These are phyloP conservation scores for Pandemis corylana DNA, from an alignment of 2,888 invertebrate genomes.

Conservation along the genomic window DNA sequence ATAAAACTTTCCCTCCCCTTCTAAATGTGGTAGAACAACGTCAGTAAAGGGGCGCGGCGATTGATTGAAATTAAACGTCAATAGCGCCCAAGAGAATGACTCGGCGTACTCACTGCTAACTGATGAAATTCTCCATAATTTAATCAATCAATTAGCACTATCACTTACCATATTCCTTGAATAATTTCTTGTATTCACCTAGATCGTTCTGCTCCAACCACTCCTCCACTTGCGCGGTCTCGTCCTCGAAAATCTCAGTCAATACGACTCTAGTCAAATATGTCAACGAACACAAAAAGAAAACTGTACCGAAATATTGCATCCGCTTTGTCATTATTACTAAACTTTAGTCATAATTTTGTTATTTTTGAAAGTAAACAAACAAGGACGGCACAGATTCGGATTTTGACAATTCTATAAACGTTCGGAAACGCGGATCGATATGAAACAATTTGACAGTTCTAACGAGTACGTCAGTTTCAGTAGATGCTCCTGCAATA, in stretches of 20 bases:
- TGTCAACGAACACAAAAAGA: slow-evolving; percentile 69
- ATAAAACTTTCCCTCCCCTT: slow-evolving; percentile 36
- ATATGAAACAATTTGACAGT: slow-evolving; percentile 33
- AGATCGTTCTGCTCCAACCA: slow-evolving; percentile 92
- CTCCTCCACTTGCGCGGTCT: slow-evolving; percentile 87
- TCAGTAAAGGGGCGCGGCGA: slow-evolving; percentile 19
- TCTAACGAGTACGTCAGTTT: slow-evolving; percentile 4
- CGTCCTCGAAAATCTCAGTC: slow-evolving; percentile 79
- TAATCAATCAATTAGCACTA: slow-evolving; percentile 15
- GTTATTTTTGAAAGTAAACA: slow-evolving; percentile 49
- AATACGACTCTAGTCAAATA: slow-evolving; percentile 69
- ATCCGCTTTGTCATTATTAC: slow-evolving; percentile 70
- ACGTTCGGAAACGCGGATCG: slow-evolving; percentile 40
- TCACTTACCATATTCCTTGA: slow-evolving; percentile 89
- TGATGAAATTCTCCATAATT: slow-evolving; percentile 4
- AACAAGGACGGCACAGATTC: slow-evolving; percentile 44
- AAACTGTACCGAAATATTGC: slow-evolving; percentile 65
- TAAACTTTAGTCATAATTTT: slow-evolving; percentile 63
- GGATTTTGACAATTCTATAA: slow-evolving; percentile 44
- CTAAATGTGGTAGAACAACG: slow-evolving; percentile 11
- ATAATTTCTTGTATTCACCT: slow-evolving; percentile 88
- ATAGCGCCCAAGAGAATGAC: slow-evolving; percentile 12
- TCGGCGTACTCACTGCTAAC: neutral
- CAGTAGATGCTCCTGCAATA: slow-evolving; percentile 12
- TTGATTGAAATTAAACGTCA: neutral